These are phyloP conservation scores for Trachelus tabidus DNA, from an alignment of 2,888 invertebrate species.

Conservation along the genomic window DNA sequence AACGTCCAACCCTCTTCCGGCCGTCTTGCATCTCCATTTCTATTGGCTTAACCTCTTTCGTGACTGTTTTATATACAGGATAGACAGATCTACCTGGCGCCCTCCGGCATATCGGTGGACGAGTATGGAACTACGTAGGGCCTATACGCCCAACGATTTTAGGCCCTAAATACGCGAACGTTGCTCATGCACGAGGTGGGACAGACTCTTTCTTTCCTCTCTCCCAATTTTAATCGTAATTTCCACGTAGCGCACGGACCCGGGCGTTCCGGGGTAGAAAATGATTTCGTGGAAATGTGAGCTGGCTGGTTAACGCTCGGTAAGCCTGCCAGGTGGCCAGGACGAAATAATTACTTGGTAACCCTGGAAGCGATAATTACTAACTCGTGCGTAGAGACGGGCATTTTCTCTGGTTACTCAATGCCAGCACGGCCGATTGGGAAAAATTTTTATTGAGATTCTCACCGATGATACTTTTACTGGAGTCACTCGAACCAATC, in stretches of 20 bases:
- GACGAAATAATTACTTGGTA: conserved; percentile 5
- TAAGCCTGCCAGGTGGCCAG: conserved; percentile 1
- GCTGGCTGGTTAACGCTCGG: neutral
- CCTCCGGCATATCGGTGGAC: neutral
- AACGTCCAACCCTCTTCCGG: conserved; percentile 8
- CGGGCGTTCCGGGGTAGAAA: neutral
- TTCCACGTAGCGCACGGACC: neutral
- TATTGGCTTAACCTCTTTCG: neutral
- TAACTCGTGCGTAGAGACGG: neutral
- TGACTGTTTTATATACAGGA: neutral
- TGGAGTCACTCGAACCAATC: neutral
- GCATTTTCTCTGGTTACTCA: neutral
- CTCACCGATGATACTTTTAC: neutral
- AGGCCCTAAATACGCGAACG: neutral
- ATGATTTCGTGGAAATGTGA: neutral
- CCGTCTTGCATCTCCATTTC: neutral
- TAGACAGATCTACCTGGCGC: neutral
- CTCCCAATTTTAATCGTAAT: neutral
- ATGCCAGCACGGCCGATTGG: neutral
- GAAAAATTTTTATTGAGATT: neutral
- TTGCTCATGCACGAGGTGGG: neutral
- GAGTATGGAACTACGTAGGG: neutral
- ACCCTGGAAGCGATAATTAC: neutral
- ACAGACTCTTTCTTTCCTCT: neutral
- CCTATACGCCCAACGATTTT: neutral